Conservation (phyloP, 2,888 invertebrate genomes). For the Athrips mouffetella region DNA sequence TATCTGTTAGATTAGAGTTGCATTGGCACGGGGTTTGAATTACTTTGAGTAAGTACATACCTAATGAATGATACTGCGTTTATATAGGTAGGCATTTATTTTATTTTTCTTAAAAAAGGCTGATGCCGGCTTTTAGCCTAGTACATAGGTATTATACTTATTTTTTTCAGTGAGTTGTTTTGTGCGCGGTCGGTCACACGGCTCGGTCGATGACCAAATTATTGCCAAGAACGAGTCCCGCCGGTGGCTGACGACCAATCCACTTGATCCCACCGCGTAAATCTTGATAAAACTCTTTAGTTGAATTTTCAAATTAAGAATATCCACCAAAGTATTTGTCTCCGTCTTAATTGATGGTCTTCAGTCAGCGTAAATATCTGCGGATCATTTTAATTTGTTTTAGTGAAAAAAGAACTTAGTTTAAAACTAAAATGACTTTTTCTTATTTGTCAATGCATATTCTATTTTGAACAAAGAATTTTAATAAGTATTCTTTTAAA, state of each 20-base stretch:
- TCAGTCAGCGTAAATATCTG: slow-evolving; percentile 12
- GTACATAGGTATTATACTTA: neutral
- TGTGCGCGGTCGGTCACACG: slow-evolving; percentile 32
- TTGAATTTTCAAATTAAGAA: slow-evolving; percentile 49
- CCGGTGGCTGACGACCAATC: slow-evolving; percentile 35
- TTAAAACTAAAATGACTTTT: slow-evolving; percentile 2
- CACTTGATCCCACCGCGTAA: slow-evolving; percentile 47
- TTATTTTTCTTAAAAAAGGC: slow-evolving; percentile 15
- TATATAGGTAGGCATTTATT: slow-evolving; percentile 11
- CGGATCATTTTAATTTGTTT: slow-evolving; percentile 13
- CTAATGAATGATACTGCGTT: neutral
- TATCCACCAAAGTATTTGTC: slow-evolving; percentile 24
- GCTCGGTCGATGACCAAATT: slow-evolving; percentile 63
- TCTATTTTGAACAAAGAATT: too few relatives aligned
- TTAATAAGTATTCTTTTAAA: too few relatives aligned
- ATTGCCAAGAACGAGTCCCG: slow-evolving; percentile 66
- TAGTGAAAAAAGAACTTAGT: slow-evolving; percentile 1
- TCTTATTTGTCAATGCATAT: too few relatives aligned
- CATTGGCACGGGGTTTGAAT: slow-evolving; percentile 32
- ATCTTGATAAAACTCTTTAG: slow-evolving; percentile 55
- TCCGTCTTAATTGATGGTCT: slow-evolving; percentile 13
- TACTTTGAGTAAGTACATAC: slow-evolving; percentile 1
- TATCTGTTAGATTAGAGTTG: slow-evolving; percentile 53
- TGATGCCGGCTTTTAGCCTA: neutral
- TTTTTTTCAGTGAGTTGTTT: slow-evolving; percentile 27